Percentiles rank a stretch among this genome's conserved stretches.
Conservation (phyloP, 1,140 invertebrate genomes). For the Drosophila ogumai region DNA sequence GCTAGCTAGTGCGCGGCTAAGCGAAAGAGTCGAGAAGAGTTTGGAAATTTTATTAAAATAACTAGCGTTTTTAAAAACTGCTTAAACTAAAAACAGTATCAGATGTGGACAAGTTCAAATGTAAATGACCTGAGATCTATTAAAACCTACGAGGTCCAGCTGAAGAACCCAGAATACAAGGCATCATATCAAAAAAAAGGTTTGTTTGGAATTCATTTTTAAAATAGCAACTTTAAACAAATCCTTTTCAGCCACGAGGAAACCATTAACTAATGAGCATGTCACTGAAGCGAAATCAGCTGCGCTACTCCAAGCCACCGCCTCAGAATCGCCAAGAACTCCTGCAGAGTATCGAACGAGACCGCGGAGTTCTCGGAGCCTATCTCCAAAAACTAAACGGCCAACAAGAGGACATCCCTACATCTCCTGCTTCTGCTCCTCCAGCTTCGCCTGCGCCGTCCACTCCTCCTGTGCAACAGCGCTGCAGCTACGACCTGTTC, state of each 20-base stretch:
- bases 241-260: not conserved
- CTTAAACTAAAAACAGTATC: not conserved
- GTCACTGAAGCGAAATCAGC: slow-evolving; percentile 1
- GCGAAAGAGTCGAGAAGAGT: not conserved
- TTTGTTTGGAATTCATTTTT: not conserved
- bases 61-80: too few species aligned
- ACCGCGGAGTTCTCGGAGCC: slow-evolving; percentile 31
- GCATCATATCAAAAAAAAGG: not conserved
- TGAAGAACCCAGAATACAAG: not conserved
- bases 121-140: not conserved
- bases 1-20: slow-evolving; percentile 2
- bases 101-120: slow-evolving; percentile 1
- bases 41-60: not conserved
- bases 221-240: too few species aligned
- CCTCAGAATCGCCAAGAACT: slow-evolving; percentile 40
- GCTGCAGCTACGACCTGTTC: slow-evolving; percentile 73
- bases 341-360: slow-evolving; percentile 34
- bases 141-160: not conserved
- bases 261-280: not conserved
- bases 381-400: slow-evolving; percentile 39
- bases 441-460: not conserved
- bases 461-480: slow-evolving; percentile 8
- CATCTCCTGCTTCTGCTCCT: not conserved
- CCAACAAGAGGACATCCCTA: not conserved
- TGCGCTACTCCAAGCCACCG: slow-evolving; percentile 6